Conservation (phyloP, 2,797 vertebrate species). For the Coregonus sp. region DNA sequence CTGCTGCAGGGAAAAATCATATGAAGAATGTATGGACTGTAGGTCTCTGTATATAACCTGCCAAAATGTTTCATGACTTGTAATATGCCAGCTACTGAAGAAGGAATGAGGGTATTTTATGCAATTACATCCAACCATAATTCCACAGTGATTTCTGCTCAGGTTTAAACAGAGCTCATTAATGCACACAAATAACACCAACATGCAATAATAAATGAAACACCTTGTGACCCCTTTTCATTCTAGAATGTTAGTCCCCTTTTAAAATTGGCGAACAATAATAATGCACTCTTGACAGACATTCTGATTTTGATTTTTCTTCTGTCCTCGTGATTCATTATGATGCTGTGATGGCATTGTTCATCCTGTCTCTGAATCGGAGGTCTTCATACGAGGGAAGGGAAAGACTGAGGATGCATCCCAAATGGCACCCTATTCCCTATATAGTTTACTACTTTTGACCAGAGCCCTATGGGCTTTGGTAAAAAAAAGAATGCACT, state of each 20-base stretch:
- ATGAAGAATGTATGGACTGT: conserved; percentile 75
- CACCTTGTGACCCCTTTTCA: too few species aligned
- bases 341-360: conserved; percentile 5
- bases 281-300: conserved; percentile 3
- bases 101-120: conserved; percentile 37
- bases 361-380: conserved; percentile 5
- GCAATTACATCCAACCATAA: conserved; percentile 5
- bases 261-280: not conserved
- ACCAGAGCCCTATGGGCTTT: too few species aligned
- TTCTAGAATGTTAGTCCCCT: not conserved
- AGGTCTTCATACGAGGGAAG: conserved; percentile 25
- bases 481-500: too few species aligned
- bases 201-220: too few species aligned
- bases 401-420: not conserved
- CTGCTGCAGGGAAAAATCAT: conserved; percentile 62
- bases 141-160: conserved; percentile 11
- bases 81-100: conserved; percentile 70
- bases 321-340: conserved; percentile 11
- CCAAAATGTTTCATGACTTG: conserved; percentile 73
- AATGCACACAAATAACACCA: conserved; percentile 16
- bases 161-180: conserved; percentile 30
- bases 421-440: too few species aligned
- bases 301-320: not conserved
- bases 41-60: conserved; percentile 75
- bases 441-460: too few species aligned